Conservation (phyloP, 1,140 invertebrate genomes). For the Steinernema feltiae region DNA sequence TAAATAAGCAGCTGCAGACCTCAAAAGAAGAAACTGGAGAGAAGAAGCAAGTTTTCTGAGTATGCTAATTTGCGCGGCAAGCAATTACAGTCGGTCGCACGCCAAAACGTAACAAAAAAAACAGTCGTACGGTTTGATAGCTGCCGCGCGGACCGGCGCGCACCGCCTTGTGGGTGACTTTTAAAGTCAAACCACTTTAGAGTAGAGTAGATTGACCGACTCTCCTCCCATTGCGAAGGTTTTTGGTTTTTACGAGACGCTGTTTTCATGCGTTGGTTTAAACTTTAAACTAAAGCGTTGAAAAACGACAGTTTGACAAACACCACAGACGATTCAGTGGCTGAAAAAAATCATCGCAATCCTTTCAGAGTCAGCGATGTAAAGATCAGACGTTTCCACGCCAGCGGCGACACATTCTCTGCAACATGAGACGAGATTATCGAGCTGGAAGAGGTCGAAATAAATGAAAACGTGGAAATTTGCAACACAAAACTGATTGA, state of each 20-base stretch:
- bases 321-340: neutral
- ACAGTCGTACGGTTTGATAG: neutral
- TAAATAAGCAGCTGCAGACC: neutral
- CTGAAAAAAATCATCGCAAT: too few relatives aligned
- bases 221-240: neutral
- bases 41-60: neutral
- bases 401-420: too few relatives aligned
- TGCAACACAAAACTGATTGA: too few relatives aligned
- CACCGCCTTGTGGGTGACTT: too few relatives aligned
- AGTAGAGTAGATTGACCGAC: too few relatives aligned
- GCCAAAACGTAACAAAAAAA: neutral
- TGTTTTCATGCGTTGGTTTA: neutral
- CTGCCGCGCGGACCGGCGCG: neutral
- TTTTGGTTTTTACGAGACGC: neutral
- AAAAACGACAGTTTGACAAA: neutral
- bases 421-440: too few relatives aligned
- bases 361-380: too few relatives aligned
- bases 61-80: neutral
- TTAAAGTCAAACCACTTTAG: slow-evolving; percentile 8
- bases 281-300: neutral
- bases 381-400: too few relatives aligned
- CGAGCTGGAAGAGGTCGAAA: too few relatives aligned
- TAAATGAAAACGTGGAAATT: too few relatives aligned
- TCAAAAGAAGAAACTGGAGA: neutral
- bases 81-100: neutral